Percentiles rank a stretch among this genome's conserved stretches.
phyloP scores from a whole-genome alignment of 1,140 invertebrate genomes.

The Diploscapter pachys region DNA sequence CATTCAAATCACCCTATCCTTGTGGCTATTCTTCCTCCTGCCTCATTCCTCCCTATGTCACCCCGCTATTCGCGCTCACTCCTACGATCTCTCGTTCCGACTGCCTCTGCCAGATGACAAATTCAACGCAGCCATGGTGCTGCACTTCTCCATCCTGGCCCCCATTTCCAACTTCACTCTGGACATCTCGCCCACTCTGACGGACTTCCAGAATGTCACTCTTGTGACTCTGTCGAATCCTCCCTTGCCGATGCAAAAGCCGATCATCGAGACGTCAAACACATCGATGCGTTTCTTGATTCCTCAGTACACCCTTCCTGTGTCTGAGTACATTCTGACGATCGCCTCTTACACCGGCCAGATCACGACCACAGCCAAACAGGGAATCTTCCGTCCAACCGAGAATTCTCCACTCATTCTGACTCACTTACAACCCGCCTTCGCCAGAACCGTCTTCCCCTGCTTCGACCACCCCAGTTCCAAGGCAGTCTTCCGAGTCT shows the following conservation, averaged over 20 bases:
- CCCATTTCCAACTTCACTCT: conserved; percentile 4
- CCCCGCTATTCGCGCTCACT: conserved; percentile 13
- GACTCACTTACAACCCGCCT: conserved; percentile 23
- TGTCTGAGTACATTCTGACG: conserved; percentile 21
- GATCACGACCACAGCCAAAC: background rate
- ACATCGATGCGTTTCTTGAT: conserved; percentile 2
- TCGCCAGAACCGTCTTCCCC: conserved; percentile 21
- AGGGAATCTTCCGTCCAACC: background rate
- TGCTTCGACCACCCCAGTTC: conserved; percentile 27
- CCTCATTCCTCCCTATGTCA: conserved; percentile 6
- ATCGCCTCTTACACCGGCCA: conserved; percentile 20
- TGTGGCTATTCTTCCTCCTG: background rate
- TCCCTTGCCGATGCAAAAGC: background rate
- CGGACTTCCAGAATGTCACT: conserved; percentile 9
- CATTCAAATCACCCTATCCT: too few relatives aligned
- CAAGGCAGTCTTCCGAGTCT: conserved; percentile 24
- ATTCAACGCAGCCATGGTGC: conserved; percentile 21
- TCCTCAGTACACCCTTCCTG: conserved; percentile 7
- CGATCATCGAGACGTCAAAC: background rate
- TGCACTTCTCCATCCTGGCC: conserved; percentile 24
- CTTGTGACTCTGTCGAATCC: background rate
- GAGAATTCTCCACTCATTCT: background rate
- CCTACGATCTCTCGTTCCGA: conserved; percentile 26
- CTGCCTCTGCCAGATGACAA: conserved; percentile 10
- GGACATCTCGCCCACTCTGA: background rate